These are phyloP conservation scores for Ganaspis brasiliensis DNA, from an alignment of 2,888 invertebrate species.

Conservation along the genomic window DNA sequence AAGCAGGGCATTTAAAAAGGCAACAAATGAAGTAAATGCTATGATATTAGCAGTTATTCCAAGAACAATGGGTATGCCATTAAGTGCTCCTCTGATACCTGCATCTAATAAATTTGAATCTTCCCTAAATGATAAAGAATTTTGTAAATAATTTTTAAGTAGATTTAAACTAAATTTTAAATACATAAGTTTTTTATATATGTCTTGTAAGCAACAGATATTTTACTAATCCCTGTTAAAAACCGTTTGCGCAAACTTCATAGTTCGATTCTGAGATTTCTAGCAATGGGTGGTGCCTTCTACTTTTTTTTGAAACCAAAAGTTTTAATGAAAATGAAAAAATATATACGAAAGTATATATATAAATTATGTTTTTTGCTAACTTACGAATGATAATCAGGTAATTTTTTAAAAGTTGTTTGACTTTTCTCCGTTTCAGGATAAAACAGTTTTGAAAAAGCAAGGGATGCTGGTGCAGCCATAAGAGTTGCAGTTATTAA, in stretches of 20 bases:
- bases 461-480: constrained; percentile 97
- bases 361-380: too few species aligned
- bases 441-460: constrained; percentile 93
- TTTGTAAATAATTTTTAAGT: constrained; percentile 22
- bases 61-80: constrained; percentile 90
- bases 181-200: too few species aligned
- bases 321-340: background rate
- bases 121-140: constrained; percentile 82
- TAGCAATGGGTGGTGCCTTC: too few species aligned
- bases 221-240: too few species aligned
- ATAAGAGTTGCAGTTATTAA: constrained; percentile 96
- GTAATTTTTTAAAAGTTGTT: constrained; percentile 89
- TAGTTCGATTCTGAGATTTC: too few species aligned
- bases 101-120: constrained; percentile 94
- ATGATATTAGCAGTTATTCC: constrained; percentile 96
- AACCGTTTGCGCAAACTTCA: too few species aligned
- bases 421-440: constrained; percentile 93
- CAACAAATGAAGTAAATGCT: constrained; percentile 93
- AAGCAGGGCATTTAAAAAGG: constrained; percentile 91
- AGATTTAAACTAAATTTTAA: too few species aligned
- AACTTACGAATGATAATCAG: constrained; percentile 86
- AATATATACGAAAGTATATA: too few species aligned
- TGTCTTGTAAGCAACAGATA: too few species aligned
- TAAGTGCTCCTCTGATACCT: constrained; percentile 92
- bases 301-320: too few species aligned